A percentile compares a stretch with the other conserved stretches of the same genome.
Evolutionary conservation across 2,113 vertebrate genomes (phyloP).

Genomic region (Thinocorus orbignyianus): DNA sequence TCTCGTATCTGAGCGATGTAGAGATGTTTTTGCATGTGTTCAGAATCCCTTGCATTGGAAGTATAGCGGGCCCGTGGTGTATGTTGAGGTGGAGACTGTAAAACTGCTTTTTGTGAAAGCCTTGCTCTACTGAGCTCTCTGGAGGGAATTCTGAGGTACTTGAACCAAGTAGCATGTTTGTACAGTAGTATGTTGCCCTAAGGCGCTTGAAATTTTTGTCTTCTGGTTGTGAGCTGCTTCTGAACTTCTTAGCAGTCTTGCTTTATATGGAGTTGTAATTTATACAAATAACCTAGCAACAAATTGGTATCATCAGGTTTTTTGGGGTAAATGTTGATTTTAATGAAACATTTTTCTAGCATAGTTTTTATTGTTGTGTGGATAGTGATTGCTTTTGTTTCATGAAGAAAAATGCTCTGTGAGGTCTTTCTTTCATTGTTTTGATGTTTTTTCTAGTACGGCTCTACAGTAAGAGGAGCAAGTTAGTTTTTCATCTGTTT

Average conservation of each 20-base stretch:
- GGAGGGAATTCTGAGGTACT: neutral
- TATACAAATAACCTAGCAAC: neutral
- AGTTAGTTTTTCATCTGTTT: neutral
- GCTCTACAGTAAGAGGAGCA: neutral
- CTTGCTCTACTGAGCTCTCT: neutral
- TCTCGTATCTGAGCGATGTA: neutral
- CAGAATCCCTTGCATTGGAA: neutral
- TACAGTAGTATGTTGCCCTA: neutral
- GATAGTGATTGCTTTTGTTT: neutral
- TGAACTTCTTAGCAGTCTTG: neutral
- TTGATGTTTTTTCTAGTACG: neutral
- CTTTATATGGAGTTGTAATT: neutral
- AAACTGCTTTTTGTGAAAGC: neutral
- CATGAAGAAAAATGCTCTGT: neutral
- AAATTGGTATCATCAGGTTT: neutral
- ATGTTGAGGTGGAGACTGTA: neutral
- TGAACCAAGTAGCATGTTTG: neutral
- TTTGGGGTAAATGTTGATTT: neutral
- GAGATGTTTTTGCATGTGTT: neutral
- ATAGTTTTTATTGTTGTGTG: neutral
- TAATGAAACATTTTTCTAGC: neutral
- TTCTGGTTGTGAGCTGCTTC: neutral
- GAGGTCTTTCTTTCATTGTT: neutral
- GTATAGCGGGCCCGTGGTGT: neutral
- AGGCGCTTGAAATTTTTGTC: neutral